These are phyloP conservation scores for Tetragnatha montana DNA, from an alignment of 2,888 invertebrate genomes.

Conservation along the genomic window DNA sequence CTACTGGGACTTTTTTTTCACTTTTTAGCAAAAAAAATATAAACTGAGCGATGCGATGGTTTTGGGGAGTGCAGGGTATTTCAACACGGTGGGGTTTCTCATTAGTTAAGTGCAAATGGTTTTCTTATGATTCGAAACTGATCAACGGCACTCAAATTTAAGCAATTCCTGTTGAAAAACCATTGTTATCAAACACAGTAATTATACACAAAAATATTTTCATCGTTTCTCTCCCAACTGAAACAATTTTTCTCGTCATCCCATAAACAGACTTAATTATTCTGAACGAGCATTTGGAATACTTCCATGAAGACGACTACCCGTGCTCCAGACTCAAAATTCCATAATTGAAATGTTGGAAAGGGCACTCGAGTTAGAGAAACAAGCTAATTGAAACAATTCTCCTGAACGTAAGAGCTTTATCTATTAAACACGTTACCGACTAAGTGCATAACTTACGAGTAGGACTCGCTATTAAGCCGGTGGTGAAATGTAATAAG, in stretches of 20 bases:
- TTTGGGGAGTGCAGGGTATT: no score
- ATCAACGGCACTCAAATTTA: no score
- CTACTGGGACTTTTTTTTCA: no score
- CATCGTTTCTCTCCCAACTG: no score
- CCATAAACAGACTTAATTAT: background rate
- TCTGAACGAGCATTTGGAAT: background rate
- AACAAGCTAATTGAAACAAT: background rate
- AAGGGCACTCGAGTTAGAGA: background rate
- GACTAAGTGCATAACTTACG: background rate
- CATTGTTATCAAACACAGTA: no score
- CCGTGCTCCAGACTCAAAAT: background rate
- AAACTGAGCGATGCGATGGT: no score
- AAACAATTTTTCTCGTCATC: background rate
- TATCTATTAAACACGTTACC: background rate
- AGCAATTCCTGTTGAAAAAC: no score
- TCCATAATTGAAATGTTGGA: background rate
- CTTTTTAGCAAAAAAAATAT: no score
- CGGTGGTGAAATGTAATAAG: background rate
- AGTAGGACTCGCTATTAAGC: background rate
- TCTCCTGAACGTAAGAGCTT: background rate
- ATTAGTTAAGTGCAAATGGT: no score
- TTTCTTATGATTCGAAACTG: no score
- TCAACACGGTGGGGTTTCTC: no score
- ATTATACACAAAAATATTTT: no score
- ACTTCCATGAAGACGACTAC: background rate